Base-by-base conservation (phyloP, 2,797 vertebrate species). In the Dromococcyx pavoninus region DNA sequence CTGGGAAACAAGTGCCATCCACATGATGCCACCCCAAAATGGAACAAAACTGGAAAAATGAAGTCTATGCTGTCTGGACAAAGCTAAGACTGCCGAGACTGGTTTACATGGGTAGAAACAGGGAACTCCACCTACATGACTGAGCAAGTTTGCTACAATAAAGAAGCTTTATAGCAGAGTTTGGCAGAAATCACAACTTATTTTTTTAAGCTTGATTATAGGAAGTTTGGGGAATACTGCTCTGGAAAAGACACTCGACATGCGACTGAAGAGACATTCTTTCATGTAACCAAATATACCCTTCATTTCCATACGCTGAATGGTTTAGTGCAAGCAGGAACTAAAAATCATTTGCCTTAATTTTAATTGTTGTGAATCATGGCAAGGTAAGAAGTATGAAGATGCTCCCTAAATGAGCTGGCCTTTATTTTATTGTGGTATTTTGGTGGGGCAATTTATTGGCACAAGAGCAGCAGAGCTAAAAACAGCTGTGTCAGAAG, bases 21-120 rank as follows among this genome's bases (percentile, higher is more conserved):
- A 16, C 37, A 37, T n/a, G 65, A 35, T 64, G n/a, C 41, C 2
- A 5, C 46, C 84, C 80, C 32, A 48, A 91, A 94, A 90, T 72
- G 88, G 88, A 86, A 67, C 57, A 70, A 64, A 83, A 74, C 23
- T 95, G 82, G 90, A 86, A 95, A 93, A 88, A 86, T 18, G 1
- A 76, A 9, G 53, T 93, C 69, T 67, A 0, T 27, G 58, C 69
- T 57, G 50, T 84, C 61, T 65, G 54, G 73, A 43, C 70, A 35
- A 51, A 94, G 33, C 17, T 25, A 39, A 67, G 66, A 8, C 13
- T 33, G 30, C 64, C 18, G 25, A 74, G 61, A 32, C 30, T 86
- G 50, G 13, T 83, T 86, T 90, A 24, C 11, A 65, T 78, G 70
- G 33, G 17, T 58, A 48, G 67, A 82, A 89, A 72, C 5, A 43